These are phyloP conservation scores for Smithornis capensis DNA, from an alignment of 2,113 vertebrate species.

Conservation along the genomic window DNA sequence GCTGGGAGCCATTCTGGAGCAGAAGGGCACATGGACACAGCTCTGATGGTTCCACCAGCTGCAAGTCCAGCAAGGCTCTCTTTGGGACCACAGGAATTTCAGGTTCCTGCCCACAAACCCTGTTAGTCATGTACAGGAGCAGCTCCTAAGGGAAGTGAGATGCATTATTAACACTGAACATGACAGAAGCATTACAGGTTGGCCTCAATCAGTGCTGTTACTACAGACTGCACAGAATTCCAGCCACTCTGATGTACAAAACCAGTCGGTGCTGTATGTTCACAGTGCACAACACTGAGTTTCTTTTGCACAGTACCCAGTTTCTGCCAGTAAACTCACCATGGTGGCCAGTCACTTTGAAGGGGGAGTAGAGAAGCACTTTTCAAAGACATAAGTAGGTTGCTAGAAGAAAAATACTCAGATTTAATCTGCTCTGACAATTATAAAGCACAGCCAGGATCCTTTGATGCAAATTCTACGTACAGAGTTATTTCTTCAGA, in stretches of 20 bases:
- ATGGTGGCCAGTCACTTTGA: not conserved
- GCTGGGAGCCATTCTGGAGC: not conserved
- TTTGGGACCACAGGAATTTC: not conserved
- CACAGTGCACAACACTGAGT: not conserved
- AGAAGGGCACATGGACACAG: accelerated
- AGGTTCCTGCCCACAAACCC: not conserved
- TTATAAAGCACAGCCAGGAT: not conserved
- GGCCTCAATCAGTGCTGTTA: not conserved
- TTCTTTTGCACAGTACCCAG: not conserved
- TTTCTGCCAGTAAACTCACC: not conserved
- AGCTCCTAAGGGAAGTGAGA: not conserved
- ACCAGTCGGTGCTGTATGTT: accelerated
- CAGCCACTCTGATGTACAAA: accelerated
- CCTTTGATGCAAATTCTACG: not conserved
- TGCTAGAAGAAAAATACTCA: not conserved
- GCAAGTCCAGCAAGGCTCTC: not conserved
- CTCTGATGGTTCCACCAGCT: not conserved
- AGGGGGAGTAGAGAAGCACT: not conserved
- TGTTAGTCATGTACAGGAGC: not conserved
- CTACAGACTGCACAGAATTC: not conserved
- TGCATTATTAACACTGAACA: not conserved
- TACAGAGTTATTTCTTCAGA: not conserved
- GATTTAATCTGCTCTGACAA: not conserved
- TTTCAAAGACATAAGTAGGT: not conserved
- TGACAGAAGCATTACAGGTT: accelerated